These are phyloP conservation scores for Rosalia funebris DNA, from an alignment of 2,888 invertebrate species.

Conservation along the genomic window DNA sequence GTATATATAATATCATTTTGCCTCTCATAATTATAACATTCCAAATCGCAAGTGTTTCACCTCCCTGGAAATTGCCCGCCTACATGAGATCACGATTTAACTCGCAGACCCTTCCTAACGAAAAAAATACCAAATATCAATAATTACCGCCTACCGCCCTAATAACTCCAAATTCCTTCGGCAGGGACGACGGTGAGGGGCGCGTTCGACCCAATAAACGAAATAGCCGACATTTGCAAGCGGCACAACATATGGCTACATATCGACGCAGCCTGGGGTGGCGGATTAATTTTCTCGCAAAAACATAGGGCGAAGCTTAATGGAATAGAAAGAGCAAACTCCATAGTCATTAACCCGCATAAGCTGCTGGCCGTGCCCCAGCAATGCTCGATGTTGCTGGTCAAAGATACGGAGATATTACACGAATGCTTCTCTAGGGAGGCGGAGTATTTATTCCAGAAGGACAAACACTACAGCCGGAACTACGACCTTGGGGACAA, in stretches of 20 bases:
- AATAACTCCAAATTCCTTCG: conserved; percentile 14
- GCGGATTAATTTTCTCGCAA: conserved; percentile 68
- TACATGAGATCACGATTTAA: too few species aligned
- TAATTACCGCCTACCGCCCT: background rate
- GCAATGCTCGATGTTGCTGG: conserved; percentile 67
- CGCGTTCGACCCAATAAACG: conserved; percentile 92
- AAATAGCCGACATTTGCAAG: conserved; percentile 95
- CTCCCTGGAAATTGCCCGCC: too few species aligned
- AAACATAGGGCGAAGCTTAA: conserved; percentile 65
- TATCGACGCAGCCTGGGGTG: conserved; percentile 72
- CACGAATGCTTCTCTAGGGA: conserved; percentile 64
- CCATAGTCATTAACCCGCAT: conserved; percentile 72
- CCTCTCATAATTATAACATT: too few species aligned
- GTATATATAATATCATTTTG: too few species aligned
- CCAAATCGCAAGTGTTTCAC: too few species aligned
- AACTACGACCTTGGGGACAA: conserved; percentile 69
- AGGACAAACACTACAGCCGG: conserved; percentile 68
- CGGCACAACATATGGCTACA: conserved; percentile 96
- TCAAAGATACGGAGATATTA: conserved; percentile 61
- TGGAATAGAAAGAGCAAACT: conserved; percentile 69
- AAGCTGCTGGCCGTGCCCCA: conserved; percentile 71
- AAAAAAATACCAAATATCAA: too few species aligned
- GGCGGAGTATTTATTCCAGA: conserved; percentile 69
- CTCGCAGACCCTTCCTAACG: too few species aligned
- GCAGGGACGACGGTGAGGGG: conserved; percentile 92